These are phyloP conservation scores for Theretra japonica DNA, from an alignment of 2,888 invertebrate species.

Conservation along the genomic window DNA sequence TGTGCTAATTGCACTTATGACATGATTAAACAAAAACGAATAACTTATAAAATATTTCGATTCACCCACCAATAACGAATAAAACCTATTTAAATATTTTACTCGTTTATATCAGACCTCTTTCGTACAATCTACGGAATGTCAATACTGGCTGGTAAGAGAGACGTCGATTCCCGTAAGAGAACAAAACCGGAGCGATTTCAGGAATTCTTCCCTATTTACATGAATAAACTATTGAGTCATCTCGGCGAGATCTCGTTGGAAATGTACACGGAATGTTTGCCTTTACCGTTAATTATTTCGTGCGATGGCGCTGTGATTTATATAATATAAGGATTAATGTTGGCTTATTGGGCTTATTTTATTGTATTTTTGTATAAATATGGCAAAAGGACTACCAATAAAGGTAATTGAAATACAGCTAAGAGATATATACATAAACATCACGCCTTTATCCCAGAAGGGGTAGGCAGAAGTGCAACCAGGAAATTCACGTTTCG, in stretches of 20 bases:
- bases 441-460: too few relatives aligned
- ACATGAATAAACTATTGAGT: conserved; percentile 23
- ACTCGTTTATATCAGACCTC: background rate
- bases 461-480: too few relatives aligned
- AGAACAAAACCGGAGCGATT: conserved; percentile 3
- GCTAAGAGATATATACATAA: too few relatives aligned
- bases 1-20: too few relatives aligned
- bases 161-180: background rate
- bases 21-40: too few relatives aligned
- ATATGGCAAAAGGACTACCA: too few relatives aligned
- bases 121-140: background rate
- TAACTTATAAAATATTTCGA: too few relatives aligned
- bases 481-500: too few relatives aligned
- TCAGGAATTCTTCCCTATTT: conserved; percentile 5
- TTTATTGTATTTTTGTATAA: too few relatives aligned
- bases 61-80: background rate
- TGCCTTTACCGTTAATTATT: conserved; percentile 7
- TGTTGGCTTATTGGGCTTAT: too few relatives aligned
- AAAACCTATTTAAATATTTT: background rate
- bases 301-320: too few relatives aligned
- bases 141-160: conserved; percentile 9
- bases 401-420: too few relatives aligned
- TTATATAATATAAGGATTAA: background rate
- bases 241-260: background rate
- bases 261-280: background rate